Base-by-base conservation (phyloP, 1,140 invertebrate species). In the Drosophila malerkotliana region DNA sequence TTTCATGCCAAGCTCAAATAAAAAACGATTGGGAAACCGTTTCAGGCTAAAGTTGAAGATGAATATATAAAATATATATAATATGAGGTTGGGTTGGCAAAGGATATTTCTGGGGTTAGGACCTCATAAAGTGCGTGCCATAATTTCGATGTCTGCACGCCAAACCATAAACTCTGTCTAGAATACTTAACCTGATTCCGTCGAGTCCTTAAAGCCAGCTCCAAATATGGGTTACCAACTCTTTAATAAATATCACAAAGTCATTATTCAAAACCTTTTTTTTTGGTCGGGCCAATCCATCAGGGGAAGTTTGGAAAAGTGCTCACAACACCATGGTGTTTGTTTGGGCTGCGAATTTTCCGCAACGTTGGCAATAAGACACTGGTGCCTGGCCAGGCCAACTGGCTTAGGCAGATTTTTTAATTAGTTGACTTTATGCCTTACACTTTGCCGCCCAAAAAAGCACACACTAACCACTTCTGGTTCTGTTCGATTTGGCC, bases 361-460 rank as follows among this genome's bases (percentile, higher is more conserved):
- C 30, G 63, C 66, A 62, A 37, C 66, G 66, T 69, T 39, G 52
- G 18, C 66, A 15, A 48, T 57, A 68, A 68, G 68, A 68, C 41
- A 62, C 47, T 18, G 21, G 60, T 1, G 14, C 21, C 4, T 10
- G 14, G 47, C 10, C 12, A 47, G 48, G 18, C 18, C 34, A 41
- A 67, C 21, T 67, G 63, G 63, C 51, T 68, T 69, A 49, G 66
- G 26, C 51, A 68, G 51, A 69, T 69, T 69, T 69, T 69, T 76
- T 76, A 76, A 76, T 76, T 76, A 76, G 73, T 76, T 76, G 72
- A 76, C 73, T 76, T 76, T 76, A 68, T 61, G 73, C 52, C 73
- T 57, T 26, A 64, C 59, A 45, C 59, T 32, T 66, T 24, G 10
- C 8, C n/a, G 6, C 41, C n/a, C n/a, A 8, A 18, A 15, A 15